Conservation (phyloP, 2,113 vertebrate species). For the Neolamprologus caudopunctatus region DNA sequence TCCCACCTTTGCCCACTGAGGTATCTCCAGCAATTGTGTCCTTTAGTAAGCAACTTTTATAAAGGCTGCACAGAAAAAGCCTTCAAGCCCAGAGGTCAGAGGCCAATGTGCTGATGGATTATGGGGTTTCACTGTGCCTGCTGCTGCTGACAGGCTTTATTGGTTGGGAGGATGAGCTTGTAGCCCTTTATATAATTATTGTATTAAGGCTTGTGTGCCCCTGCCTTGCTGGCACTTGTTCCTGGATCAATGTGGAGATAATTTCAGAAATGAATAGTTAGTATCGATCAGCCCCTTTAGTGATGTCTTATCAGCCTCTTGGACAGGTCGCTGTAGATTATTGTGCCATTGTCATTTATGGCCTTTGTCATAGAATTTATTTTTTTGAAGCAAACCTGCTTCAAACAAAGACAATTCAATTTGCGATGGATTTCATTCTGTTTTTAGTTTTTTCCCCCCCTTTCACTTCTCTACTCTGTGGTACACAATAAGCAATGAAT, state of each 20-base stretch:
- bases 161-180: conserved; percentile 96
- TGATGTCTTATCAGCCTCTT: conserved; percentile 87
- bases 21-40: conserved; percentile 66
- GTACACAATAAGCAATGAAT: conserved; percentile 92
- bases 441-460: not conserved
- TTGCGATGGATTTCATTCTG: conserved; percentile 88
- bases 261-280: conserved; percentile 99
- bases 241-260: conserved; percentile 99
- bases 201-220: conserved; percentile 89
- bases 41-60: conserved; percentile 79
- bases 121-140: conserved; percentile 86
- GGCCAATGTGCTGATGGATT: conserved; percentile 97
- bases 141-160: conserved; percentile 95
- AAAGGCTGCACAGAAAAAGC: conserved; percentile 72
- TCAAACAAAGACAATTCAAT: conserved; percentile 98
- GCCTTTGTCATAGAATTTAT: conserved; percentile 83
- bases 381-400: conserved; percentile 67
- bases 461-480: conserved; percentile 17
- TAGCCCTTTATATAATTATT: conserved; percentile 99
- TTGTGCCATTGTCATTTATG: conserved; percentile 97
- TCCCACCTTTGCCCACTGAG: conserved; percentile 50
- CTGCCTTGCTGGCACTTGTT: conserved; percentile 85
- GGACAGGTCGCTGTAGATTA: conserved; percentile 87
- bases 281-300: conserved; percentile 88
- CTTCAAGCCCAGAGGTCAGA: conserved; percentile 85